Percentiles rank a stretch among this genome's conserved stretches.
These are phyloP conservation scores for Decapterus maruadsi DNA, from an alignment of 2,797 vertebrate species.

Conservation along the genomic window DNA sequence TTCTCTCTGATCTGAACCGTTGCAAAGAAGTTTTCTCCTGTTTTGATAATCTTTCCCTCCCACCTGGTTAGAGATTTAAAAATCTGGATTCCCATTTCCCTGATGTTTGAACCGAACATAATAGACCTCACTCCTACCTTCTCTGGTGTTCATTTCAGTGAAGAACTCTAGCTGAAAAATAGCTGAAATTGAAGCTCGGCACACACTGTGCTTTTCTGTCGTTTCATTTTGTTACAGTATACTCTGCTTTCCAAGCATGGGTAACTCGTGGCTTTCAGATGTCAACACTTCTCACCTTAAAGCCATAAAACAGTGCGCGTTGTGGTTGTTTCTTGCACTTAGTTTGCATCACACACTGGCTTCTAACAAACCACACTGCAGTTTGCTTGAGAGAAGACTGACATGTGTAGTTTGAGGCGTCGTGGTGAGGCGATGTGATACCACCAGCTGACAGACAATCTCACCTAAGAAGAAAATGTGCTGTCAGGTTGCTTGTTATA, in stretches of 20 bases:
- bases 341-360: constrained; percentile 25
- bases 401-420: background rate
- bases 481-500: constrained; percentile 15
- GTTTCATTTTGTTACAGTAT: constrained; percentile 1
- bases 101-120: background rate
- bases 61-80: background rate
- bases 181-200: background rate
- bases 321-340: constrained; percentile 24
- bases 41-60: constrained; percentile 21
- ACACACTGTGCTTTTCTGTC: background rate
- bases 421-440: background rate
- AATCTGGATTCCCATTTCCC: constrained; percentile 5
- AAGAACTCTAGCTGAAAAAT: constrained; percentile 7
- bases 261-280: background rate
- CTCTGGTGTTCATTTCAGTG: constrained; percentile 7
- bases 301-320: background rate
- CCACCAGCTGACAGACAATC: constrained; percentile 12
- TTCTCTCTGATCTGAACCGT: constrained; percentile 27
- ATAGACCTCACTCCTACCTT: background rate
- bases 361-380: constrained; percentile 1
- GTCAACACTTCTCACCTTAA: background rate
- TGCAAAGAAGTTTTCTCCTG: background rate
- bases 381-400: background rate
- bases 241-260: background rate
- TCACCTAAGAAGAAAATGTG: constrained; percentile 10